Evolutionary conservation across 1,140 invertebrate species (phyloP).

Genomic region (Choristoneura fumiferana): DNA sequence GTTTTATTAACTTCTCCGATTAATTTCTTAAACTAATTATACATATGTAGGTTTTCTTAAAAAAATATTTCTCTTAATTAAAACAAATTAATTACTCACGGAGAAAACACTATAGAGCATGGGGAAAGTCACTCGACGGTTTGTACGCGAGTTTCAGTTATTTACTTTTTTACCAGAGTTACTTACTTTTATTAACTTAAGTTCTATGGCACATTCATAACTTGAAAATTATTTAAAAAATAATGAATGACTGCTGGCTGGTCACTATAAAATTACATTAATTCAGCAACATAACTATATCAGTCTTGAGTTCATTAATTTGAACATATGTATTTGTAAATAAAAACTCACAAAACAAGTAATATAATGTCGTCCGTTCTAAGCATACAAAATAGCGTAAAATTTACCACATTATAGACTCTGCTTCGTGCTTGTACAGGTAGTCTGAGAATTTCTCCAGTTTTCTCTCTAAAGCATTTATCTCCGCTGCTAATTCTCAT

Average conservation of each 20-base stretch:
- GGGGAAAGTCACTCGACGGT: neutral
- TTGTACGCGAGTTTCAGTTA: no score
- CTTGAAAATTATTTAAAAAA: no score
- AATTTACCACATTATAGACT: constrained; percentile 74
- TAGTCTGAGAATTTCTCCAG: constrained; percentile 74
- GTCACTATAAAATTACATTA: no score
- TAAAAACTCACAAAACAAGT: no score
- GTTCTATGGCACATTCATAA: constrained; percentile 4
- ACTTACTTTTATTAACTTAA: neutral
- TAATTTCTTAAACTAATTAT: constrained; percentile 5
- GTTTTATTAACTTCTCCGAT: constrained; percentile 42
- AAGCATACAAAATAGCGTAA: no score
- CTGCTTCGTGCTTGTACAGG: constrained; percentile 71
- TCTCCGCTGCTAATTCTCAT: constrained; percentile 78
- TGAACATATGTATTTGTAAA: no score
- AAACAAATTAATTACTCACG: neutral
- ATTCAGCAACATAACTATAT: no score
- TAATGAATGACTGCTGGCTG: no score
- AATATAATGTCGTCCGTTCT: no score
- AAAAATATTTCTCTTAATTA: neutral
- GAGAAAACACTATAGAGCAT: constrained; percentile 1
- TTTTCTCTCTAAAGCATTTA: constrained; percentile 76
- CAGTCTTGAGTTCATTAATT: no score
- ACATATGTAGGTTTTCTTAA: constrained; percentile 1
- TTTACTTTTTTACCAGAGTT: neutral